A percentile compares a stretch with the other conserved stretches of the same genome.
These are phyloP conservation scores for Meloidogyne exigua DNA, from an alignment of 1,140 invertebrate species.

Conservation along the genomic window DNA sequence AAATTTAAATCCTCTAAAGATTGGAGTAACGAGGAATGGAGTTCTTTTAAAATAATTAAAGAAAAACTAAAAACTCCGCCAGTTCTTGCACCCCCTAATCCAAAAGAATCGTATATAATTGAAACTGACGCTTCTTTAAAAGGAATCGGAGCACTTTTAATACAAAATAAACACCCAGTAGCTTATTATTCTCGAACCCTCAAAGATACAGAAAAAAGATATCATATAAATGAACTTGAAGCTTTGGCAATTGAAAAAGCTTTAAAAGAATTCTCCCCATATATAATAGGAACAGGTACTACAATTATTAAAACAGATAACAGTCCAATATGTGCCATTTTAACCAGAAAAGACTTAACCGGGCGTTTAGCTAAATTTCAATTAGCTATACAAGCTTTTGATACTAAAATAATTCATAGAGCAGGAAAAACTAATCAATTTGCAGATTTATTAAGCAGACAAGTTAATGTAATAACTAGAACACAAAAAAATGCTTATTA, in stretches of 20 bases:
- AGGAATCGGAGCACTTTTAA: background rate
- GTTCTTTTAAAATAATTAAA: slow-evolving; percentile 35
- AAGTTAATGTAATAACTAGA: background rate
- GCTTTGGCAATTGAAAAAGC: slow-evolving; percentile 21
- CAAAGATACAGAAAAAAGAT: slow-evolving; percentile 30
- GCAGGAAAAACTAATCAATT: background rate
- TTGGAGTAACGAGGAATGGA: slow-evolving; percentile 17
- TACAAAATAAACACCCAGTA: slow-evolving; percentile 26
- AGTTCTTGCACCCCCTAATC: slow-evolving; percentile 36
- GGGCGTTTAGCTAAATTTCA: background rate
- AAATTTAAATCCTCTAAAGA: slow-evolving; percentile 5
- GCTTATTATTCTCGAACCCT: slow-evolving; percentile 28
- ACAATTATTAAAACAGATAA: slow-evolving; percentile 1
- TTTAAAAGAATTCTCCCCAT: background rate
- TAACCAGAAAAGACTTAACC: background rate
- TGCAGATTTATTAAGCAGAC: background rate
- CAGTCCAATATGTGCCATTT: background rate
- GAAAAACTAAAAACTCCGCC: slow-evolving; percentile 28
- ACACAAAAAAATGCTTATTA: background rate
- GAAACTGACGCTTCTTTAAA: slow-evolving; percentile 37
- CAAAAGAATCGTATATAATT: slow-evolving; percentile 31
- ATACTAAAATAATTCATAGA: background rate
- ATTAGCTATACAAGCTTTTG: background rate
- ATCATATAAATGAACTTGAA: slow-evolving; percentile 28
- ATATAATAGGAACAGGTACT: background rate